A percentile compares a stretch with the other conserved stretches of the same genome.
Evolutionary conservation across 23 tunicate genomes (phyloP).

Genomic region (Ciona savignyi): DNA sequence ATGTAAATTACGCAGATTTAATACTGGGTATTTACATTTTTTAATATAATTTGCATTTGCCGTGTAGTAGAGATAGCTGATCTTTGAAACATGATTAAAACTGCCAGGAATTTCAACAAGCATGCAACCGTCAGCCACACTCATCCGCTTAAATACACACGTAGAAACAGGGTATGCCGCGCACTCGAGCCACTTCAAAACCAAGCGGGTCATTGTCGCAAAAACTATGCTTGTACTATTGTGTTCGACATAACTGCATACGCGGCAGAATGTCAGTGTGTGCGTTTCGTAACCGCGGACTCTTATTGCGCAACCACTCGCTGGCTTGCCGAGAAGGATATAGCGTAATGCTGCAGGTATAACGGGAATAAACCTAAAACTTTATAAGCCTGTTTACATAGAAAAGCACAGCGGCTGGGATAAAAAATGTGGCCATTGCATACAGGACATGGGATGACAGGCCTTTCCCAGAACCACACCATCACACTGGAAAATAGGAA

Average conservation of each 20-base stretch:
- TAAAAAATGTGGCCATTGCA: no score
- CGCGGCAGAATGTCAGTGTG: neutral
- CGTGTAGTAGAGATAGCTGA: no score
- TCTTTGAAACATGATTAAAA: no score
- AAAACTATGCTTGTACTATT: neutral
- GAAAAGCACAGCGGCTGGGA: no score
- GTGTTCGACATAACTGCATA: neutral
- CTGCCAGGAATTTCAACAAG: neutral
- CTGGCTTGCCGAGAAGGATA: neutral
- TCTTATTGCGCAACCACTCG: neutral
- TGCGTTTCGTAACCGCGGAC: neutral
- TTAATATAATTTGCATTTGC: no score
- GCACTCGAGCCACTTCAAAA: neutral
- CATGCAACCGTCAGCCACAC: neutral
- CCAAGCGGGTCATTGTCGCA: neutral
- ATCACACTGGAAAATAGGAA: no score
- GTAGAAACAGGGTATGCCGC: neutral
- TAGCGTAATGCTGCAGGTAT: neutral
- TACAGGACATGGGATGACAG: no score
- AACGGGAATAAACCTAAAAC: no score
- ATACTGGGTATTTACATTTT: no score
- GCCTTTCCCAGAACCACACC: no score
- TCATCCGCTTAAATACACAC: neutral
- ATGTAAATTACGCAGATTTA: no score
- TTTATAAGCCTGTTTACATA: no score